A percentile compares a stretch with the other conserved stretches of the same genome.
Evolutionary conservation across 2,797 vertebrate species (phyloP).

Genomic region (Rousettus madagascariensis): DNA sequence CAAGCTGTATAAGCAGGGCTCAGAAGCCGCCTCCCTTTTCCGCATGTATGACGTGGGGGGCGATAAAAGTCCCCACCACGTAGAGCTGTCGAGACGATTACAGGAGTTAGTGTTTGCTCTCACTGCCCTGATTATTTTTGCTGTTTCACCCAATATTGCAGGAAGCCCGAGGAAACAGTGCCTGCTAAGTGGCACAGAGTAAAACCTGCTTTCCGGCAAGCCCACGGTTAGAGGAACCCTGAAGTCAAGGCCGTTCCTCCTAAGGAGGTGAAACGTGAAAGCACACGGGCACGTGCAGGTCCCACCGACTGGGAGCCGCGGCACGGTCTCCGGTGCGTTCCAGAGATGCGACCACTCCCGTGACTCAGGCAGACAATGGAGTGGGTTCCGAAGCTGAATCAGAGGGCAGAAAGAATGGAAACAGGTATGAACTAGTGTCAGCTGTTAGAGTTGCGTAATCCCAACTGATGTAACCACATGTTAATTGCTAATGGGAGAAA

Average conservation of each 20-base stretch:
- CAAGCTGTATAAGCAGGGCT: not conserved
- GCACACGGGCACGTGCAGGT: not conserved
- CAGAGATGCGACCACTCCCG: not conserved
- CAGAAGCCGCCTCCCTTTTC: not conserved
- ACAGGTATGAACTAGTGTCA: constrained; percentile 54
- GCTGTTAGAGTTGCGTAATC: not conserved
- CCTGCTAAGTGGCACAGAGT: not conserved
- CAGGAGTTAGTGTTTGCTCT: not conserved
- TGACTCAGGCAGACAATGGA: not conserved
- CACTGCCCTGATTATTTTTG: not conserved
- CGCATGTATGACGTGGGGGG: accelerated
- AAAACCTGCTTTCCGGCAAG: not conserved
- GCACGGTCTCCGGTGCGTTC: not conserved
- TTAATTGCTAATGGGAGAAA: not conserved
- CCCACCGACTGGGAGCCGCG: accelerated
- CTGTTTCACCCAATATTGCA: not conserved
- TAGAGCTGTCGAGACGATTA: not conserved
- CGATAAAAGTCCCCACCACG: accelerated
- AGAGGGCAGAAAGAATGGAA: not conserved
- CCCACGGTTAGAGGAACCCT: too few species aligned
- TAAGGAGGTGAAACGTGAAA: not conserved
- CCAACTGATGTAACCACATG: constrained; percentile 12
- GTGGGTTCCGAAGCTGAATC: not conserved
- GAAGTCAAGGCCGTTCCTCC: not conserved
- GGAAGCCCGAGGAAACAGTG: not conserved